Conservation (phyloP, 2,888 invertebrate species). For the Pseudococcus longispinus region DNA sequence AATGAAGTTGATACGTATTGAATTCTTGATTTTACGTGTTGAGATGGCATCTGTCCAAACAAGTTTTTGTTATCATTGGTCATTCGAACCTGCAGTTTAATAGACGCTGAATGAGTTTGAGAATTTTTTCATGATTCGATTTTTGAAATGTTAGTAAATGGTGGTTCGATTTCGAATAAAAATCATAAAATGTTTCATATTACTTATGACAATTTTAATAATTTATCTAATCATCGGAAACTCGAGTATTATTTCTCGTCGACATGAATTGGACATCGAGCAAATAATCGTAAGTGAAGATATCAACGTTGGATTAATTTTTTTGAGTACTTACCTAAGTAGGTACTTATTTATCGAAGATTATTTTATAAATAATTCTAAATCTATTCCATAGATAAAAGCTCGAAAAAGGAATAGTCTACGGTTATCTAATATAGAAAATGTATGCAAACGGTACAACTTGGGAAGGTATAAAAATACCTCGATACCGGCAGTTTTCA, state of each 20-base stretch:
- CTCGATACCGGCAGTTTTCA: slow-evolving; percentile 60
- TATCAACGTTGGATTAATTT: too few relatives aligned
- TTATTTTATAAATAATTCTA: neutral
- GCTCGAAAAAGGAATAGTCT: slow-evolving; percentile 66
- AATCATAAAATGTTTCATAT: neutral
- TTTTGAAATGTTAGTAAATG: neutral
- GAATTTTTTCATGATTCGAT: neutral
- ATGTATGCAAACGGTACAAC: slow-evolving; percentile 63
- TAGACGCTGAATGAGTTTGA: neutral
- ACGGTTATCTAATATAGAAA: slow-evolving; percentile 61
- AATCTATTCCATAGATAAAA: slow-evolving; percentile 60
- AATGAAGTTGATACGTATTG: neutral
- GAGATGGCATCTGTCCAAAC: neutral
- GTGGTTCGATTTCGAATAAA: neutral
- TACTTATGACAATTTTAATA: neutral
- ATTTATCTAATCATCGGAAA: neutral
- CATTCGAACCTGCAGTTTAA: neutral
- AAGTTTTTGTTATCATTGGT: neutral
- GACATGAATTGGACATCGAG: neutral
- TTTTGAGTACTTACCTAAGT: neutral
- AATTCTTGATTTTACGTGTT: neutral
- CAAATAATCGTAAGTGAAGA: neutral
- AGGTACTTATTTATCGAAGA: neutral
- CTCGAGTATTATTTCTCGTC: neutral
- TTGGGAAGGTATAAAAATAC: slow-evolving; percentile 62